Evolutionary conservation across 2,113 vertebrate genomes (phyloP).

Genomic region (Willisornis vidua): DNA sequence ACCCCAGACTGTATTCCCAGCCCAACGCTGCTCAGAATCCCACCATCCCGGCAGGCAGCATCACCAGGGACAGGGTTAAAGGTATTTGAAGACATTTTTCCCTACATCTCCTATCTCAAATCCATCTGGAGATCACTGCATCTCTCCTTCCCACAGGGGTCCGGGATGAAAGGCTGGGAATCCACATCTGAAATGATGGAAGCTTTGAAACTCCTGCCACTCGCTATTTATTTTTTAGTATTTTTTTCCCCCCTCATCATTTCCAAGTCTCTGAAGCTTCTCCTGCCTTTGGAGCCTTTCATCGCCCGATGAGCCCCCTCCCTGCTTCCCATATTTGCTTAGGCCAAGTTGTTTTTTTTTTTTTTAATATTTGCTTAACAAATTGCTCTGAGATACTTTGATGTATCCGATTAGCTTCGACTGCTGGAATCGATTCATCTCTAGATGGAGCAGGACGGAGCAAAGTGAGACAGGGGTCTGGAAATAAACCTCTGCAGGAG

Average conservation of each 20-base stretch:
- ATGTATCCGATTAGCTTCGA: not conserved
- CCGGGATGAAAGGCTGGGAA: not conserved
- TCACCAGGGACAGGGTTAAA: not conserved
- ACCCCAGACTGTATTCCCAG: not conserved
- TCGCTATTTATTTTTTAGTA: not conserved
- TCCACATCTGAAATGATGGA: not conserved
- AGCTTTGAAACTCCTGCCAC: constrained; percentile 3
- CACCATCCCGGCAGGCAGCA: not conserved
- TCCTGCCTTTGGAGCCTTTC: not conserved
- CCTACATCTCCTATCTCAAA: not conserved
- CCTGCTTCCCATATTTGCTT: not conserved
- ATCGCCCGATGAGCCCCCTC: accelerated
- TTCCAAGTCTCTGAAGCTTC: constrained; percentile 29
- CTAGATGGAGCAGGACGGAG: not conserved
- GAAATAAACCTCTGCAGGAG: not conserved
- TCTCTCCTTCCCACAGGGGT: not conserved
- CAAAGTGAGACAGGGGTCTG: not conserved
- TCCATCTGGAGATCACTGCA: not conserved
- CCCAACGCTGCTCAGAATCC: not conserved
- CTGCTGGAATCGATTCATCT: not conserved
- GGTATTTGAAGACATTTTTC: not conserved
- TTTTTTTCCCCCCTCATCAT: not conserved
- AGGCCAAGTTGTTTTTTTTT: not conserved
- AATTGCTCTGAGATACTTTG: not conserved
- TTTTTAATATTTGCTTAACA: not conserved